Conservation (phyloP, 30 jellyfish, hydroid and myxozoan genomes). For the Hydractinia echinata region DNA sequence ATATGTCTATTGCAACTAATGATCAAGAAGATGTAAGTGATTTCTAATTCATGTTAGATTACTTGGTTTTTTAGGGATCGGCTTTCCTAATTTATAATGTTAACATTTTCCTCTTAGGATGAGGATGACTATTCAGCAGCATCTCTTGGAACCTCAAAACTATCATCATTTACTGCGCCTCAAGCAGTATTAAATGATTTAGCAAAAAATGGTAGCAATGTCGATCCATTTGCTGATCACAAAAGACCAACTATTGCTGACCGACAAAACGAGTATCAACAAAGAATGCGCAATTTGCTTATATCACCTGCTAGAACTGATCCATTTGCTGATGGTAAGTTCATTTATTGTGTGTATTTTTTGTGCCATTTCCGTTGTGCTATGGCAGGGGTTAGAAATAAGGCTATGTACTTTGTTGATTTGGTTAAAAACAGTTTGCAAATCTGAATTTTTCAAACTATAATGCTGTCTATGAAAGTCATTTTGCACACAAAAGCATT, state of each 20-base stretch:
- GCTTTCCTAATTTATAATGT: not conserved
- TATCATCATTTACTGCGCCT: slow-evolving; percentile 85
- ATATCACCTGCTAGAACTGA: slow-evolving; percentile 95
- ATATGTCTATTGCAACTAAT: slow-evolving; percentile 79
- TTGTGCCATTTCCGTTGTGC: no score
- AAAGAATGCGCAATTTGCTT: slow-evolving; percentile 51
- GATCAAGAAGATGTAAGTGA: slow-evolving; percentile 83
- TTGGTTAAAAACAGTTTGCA: not conserved
- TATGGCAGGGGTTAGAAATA: slow-evolving; percentile 2
- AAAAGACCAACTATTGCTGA: slow-evolving; percentile 93
- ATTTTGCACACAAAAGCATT: no score
- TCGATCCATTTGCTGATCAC: slow-evolving; percentile 92
- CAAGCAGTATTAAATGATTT: slow-evolving; percentile 60
- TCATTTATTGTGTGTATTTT: not conserved
- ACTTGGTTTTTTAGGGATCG: not conserved
- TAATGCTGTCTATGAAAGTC: no score
- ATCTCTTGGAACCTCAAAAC: slow-evolving; percentile 40
- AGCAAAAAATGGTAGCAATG: slow-evolving; percentile 61
- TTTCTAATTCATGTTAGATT: not conserved
- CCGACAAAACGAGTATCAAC: slow-evolving; percentile 87
- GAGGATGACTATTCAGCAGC: slow-evolving; percentile 65
- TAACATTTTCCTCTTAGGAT: slow-evolving; percentile 30
- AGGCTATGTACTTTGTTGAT: not conserved
- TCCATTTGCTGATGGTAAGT: slow-evolving; percentile 99
- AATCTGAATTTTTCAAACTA: no score